Base-by-base conservation (phyloP, 1,140 invertebrate species). In the Amyelois transitella region DNA sequence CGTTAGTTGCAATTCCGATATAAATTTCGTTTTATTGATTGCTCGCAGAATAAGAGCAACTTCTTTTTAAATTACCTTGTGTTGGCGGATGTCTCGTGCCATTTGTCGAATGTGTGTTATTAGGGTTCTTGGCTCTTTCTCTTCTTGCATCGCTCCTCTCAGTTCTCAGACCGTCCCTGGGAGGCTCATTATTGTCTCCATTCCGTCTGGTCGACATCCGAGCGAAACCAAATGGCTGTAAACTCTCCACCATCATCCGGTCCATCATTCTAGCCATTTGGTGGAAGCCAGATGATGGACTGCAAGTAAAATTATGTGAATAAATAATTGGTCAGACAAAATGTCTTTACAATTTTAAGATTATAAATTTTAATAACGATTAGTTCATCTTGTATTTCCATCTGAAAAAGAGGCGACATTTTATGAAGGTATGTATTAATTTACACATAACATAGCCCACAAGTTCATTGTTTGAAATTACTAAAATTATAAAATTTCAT, bases 221-320 rank as follows among this genome's bases (percentile, higher is more conserved):
- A 8, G 91, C 92, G 69, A 90, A 91, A 8, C 89, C 90, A 64
- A 92, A 92, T 25, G 91, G 90, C 55, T 91, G 90, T 65, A 92
- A 77, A 58, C 91, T 88, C 66, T 93, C 92, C 45, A 91, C 72
- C 74, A 93, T 91, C 64, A 93, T 88, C 1, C 91, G 91, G 67
- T 93, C 92, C 92, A 93, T 93, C 91, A 93, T 93, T 6, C 91
- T 78, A 43, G 92, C 92, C 90, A 93, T 92, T 62, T 92, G 91
- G 55, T 92, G 91, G 47, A 93, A 90, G 8, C 89, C 86, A 38
- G 89, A 88, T 53, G 88, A 86, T 58, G 88, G 88, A 51, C 90
- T 88, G 63, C 14, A 56, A 49, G 61, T 8, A 24, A 5, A 14
- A 2, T 12, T 1, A 38, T 1, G 12, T 38, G n/a, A 14, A 38